Conservation (phyloP, 1,140 invertebrate genomes). For the Heliothis subflexa region DNA sequence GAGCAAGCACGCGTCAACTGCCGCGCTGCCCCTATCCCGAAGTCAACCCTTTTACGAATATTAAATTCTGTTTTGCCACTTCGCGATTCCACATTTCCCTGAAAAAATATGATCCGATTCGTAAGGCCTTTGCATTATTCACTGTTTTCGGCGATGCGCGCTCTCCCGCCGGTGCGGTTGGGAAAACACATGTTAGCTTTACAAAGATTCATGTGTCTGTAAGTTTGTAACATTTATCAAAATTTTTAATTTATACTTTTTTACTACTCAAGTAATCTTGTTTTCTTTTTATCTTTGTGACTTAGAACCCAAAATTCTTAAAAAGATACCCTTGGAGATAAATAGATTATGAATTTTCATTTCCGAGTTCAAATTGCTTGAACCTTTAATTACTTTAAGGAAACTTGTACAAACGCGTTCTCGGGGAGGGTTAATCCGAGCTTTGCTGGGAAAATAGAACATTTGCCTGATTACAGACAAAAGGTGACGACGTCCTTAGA, state of each 20-base stretch:
- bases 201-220: conserved; percentile 35
- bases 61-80: conserved; percentile 86
- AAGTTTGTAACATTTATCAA: conserved; percentile 3
- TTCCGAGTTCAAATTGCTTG: conserved; percentile 72
- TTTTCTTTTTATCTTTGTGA: conserved; percentile 11
- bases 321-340: conserved; percentile 63
- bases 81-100: conserved; percentile 78
- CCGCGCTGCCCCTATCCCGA: conserved; percentile 77
- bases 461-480: conserved; percentile 75
- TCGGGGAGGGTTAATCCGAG: conserved; percentile 70
- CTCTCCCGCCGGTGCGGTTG: conserved; percentile 38
- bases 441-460: conserved; percentile 71
- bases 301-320: conserved; percentile 58
- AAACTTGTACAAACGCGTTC: conserved; percentile 75
- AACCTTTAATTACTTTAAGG: conserved; percentile 78
- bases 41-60: conserved; percentile 86
- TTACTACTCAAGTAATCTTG: not conserved
- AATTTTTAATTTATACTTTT: conserved; percentile 3
- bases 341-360: conserved; percentile 75
- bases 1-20: conserved; percentile 83
- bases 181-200: conserved; percentile 31
- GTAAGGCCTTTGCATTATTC: conserved; percentile 67
- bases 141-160: conserved; percentile 49
- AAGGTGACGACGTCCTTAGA: conserved; percentile 59
- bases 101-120: conserved; percentile 78